These are phyloP conservation scores for Tetranychus cinnabarinus DNA, from an alignment of 1,140 invertebrate genomes.

Conservation along the genomic window DNA sequence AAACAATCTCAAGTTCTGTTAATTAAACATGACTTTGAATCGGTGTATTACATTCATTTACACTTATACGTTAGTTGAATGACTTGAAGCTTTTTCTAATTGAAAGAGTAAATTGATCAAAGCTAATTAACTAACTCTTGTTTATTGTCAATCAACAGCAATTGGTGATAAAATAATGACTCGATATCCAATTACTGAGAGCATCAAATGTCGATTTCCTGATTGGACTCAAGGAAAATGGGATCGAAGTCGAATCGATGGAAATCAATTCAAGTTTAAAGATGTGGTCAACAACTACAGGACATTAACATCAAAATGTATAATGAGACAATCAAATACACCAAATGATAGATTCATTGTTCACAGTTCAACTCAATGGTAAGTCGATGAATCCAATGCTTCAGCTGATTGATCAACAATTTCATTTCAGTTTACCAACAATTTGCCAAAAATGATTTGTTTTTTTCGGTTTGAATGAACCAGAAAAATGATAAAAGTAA, in stretches of 20 bases:
- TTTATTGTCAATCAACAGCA: background rate
- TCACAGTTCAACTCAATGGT: conserved; percentile 30
- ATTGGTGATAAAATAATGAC: background rate
- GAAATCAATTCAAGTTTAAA: conserved; percentile 33
- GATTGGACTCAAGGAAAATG: conserved; percentile 38
- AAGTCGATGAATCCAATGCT: conserved; percentile 1
- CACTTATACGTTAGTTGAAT: no score
- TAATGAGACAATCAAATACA: conserved; percentile 14
- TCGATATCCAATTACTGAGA: conserved; percentile 6
- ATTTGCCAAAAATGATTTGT: no score
- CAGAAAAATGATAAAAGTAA: no score
- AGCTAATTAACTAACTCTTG: background rate
- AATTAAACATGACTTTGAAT: no score
- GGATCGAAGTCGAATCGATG: conserved; percentile 32
- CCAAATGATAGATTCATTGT: conserved; percentile 26
- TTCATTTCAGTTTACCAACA: no score
- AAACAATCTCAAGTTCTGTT: no score
- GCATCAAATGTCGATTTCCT: conserved; percentile 28
- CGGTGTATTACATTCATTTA: no score
- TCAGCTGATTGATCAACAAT: no score
- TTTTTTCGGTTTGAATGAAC: no score
- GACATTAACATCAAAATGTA: conserved; percentile 35
- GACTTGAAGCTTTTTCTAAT: no score
- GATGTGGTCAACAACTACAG: conserved; percentile 34
- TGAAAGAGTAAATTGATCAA: no score